Conservation (phyloP, 2,113 vertebrate species). For the Salvelinus namaycush region DNA sequence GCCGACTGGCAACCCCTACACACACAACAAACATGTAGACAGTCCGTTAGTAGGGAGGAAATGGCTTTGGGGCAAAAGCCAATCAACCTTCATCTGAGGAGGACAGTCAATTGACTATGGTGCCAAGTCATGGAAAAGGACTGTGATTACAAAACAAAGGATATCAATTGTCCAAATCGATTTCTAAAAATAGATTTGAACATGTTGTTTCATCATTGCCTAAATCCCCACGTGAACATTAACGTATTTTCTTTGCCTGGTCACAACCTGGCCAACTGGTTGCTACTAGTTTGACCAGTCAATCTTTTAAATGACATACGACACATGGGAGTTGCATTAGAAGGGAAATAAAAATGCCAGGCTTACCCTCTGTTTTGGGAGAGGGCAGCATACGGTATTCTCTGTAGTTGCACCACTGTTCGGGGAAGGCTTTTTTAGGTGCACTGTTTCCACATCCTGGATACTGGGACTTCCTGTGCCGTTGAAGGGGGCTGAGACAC, state of each 20-base stretch:
- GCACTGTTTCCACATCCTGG: constrained; percentile 52
- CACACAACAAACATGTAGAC: background rate
- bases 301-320: background rate
- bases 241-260: background rate
- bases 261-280: constrained; percentile 2
- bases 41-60: background rate
- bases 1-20: constrained; percentile 83
- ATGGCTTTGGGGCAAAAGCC: background rate
- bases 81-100: background rate
- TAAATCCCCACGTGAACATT: background rate
- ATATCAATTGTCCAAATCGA: background rate
- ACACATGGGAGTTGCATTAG: background rate
- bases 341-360: background rate
- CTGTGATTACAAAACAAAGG: background rate
- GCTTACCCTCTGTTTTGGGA: constrained; percentile 82
- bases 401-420: constrained; percentile 77
- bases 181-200: background rate
- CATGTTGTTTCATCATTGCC: background rate
- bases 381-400: constrained; percentile 73
- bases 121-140: background rate
- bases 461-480: constrained; percentile 76
- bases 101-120: background rate
- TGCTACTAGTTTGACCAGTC: background rate
- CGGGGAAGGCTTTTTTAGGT: constrained; percentile 63
- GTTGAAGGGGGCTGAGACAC: constrained; percentile 56